A percentile compares a stretch with the other conserved stretches of the same genome.
These are phyloP conservation scores for Salvelinus sp. DNA, from an alignment of 2,113 vertebrate genomes.

Conservation along the genomic window DNA sequence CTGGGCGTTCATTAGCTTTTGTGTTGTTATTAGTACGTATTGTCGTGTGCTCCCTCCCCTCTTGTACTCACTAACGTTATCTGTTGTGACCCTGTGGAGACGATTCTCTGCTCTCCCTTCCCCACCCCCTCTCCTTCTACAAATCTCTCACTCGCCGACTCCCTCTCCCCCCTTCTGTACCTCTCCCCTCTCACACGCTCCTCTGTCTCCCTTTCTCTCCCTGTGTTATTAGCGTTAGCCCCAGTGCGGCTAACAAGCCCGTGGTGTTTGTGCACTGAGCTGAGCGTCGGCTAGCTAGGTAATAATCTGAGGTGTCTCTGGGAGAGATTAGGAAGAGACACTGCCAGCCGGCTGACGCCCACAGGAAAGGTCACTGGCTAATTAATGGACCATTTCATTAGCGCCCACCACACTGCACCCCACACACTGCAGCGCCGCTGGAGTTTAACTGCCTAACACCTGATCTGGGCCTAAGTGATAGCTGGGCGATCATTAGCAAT, in stretches of 20 bases:
- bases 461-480: conserved; percentile 21
- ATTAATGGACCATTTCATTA: conserved; percentile 44
- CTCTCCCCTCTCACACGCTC: neutral
- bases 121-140: neutral
- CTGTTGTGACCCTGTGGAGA: conserved; percentile 10
- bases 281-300: conserved; percentile 1
- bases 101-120: neutral
- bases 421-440: too few species aligned
- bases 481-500: conserved; percentile 24
- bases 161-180: neutral
- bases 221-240: conserved; percentile 1
- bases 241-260: conserved; percentile 2
- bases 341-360: neutral
- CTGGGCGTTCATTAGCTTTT: neutral
- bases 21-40: conserved; percentile 4
- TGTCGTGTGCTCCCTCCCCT: neutral
- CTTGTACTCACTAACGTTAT: conserved; percentile 21
- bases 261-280: conserved; percentile 3
- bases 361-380: conserved; percentile 42
- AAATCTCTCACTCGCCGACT: neutral
- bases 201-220: too few species aligned
- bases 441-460: conserved; percentile 19
- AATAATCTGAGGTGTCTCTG: conserved; percentile 34
- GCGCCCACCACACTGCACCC: neutral
- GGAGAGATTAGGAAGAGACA: conserved; percentile 11